Conservation (phyloP, 2,888 invertebrate genomes). For the Entomobrya multifasciata region DNA sequence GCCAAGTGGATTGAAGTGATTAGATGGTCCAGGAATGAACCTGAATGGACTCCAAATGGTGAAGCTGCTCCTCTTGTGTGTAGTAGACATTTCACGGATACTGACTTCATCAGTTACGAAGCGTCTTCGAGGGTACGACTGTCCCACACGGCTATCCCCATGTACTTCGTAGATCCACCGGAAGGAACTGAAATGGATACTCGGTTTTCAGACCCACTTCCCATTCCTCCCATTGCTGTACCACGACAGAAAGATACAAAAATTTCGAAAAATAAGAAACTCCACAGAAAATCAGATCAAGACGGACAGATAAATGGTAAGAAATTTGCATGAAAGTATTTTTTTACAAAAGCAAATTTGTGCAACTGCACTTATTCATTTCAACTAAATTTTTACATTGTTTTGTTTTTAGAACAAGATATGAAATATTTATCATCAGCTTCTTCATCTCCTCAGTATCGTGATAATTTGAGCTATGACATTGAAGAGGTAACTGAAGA, state of each 20-base stretch:
- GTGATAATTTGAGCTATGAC: slow-evolving; percentile 36
- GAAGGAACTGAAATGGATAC: slow-evolving; percentile 64
- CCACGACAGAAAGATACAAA: slow-evolving; percentile 5
- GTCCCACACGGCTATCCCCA: slow-evolving; percentile 65
- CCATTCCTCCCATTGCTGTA: slow-evolving; percentile 34
- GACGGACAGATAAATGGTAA: not conserved
- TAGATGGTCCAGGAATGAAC: slow-evolving; percentile 67
- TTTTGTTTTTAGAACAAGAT: no score
- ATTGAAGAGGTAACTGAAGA: slow-evolving; percentile 65
- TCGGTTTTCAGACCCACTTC: slow-evolving; percentile 45
- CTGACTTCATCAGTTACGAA: slow-evolving; percentile 69
- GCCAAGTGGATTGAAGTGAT: slow-evolving; percentile 60
- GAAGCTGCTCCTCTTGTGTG: slow-evolving; percentile 68
- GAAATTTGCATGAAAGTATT: no score
- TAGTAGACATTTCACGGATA: slow-evolving; percentile 63
- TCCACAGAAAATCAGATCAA: not conserved
- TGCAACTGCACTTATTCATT: not conserved
- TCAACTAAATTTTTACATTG: no score
- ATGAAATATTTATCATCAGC: not conserved
- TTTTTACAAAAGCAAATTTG: not conserved
- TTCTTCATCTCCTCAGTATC: not conserved
- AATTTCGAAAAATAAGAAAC: no score
- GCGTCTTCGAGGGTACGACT: slow-evolving; percentile 67
- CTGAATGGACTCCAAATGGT: slow-evolving; percentile 66
- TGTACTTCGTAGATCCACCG: slow-evolving; percentile 61